Percentiles rank a stretch among this genome's conserved stretches.
These are phyloP conservation scores for Paralichthys olivaceus DNA, from an alignment of 2,113 vertebrate species.

Conservation along the genomic window DNA sequence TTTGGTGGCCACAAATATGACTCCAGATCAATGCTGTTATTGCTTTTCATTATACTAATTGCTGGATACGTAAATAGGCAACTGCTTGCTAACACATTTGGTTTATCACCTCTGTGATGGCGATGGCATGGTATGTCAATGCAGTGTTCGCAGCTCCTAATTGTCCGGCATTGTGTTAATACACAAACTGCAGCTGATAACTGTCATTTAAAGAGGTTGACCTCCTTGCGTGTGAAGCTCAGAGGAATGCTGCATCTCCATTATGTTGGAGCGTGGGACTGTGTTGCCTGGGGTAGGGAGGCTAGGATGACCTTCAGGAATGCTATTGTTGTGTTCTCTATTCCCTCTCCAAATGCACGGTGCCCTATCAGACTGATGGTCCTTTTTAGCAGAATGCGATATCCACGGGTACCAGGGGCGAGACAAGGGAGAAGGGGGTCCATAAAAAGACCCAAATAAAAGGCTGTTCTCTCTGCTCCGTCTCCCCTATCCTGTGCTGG, in stretches of 20 bases:
- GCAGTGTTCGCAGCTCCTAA: not conserved
- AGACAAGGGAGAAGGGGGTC: constrained; percentile 81
- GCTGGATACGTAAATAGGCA: not conserved
- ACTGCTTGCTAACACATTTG: not conserved
- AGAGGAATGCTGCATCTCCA: constrained; percentile 67
- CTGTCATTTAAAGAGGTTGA: constrained; percentile 52
- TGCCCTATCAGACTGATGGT: constrained; percentile 85
- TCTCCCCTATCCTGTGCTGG: constrained; percentile 89
- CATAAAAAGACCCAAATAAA: constrained; percentile 85
- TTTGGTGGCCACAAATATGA: not conserved
- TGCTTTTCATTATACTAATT: no score
- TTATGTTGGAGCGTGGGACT: constrained; percentile 79
- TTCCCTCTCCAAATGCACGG: constrained; percentile 81
- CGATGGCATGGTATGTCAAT: not conserved
- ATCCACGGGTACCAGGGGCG: constrained; percentile 80
- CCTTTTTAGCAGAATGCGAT: constrained; percentile 93
- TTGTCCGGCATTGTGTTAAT: constrained; percentile 8
- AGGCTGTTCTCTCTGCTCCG: constrained; percentile 83
- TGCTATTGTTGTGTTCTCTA: constrained; percentile 84
- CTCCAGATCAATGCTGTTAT: not conserved
- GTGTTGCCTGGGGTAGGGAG: constrained; percentile 70
- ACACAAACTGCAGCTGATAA: constrained; percentile 36
- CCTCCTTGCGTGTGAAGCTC: constrained; percentile 51
- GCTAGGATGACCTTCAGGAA: constrained; percentile 84
- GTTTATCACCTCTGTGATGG: not conserved